phyloP scores from a whole-genome alignment of 2,113 vertebrate genomes.

The Lasiurus cinereus region DNA sequence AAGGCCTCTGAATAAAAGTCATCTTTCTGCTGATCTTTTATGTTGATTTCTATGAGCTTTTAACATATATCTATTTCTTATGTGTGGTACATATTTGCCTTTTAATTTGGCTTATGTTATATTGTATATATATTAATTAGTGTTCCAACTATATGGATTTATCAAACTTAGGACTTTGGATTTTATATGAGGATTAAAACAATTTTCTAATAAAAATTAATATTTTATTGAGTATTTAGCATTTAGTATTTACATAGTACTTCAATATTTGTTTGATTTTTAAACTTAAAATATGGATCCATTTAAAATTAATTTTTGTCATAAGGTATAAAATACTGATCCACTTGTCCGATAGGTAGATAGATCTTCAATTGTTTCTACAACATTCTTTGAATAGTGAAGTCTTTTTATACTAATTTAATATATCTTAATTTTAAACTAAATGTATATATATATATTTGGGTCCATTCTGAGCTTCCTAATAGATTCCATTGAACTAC shows the following conservation, averaged over 20 bases:
- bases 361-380: background rate
- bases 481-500: background rate
- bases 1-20: background rate
- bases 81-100: background rate
- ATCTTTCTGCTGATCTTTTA: background rate
- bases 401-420: background rate
- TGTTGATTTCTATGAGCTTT: background rate
- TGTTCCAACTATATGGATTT: background rate
- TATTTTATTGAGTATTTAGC: background rate
- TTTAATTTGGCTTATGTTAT: background rate
- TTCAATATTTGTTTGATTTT: slow-evolving; percentile 12
- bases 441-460: background rate
- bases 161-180: background rate
- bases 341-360: background rate
- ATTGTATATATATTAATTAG: background rate
- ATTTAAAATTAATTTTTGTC: slow-evolving; percentile 5
- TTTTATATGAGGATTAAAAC: background rate
- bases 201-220: background rate
- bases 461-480: background rate
- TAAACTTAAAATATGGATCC: background rate
- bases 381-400: background rate
- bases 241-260: background rate
- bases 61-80: background rate
- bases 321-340: background rate
- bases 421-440: background rate